Evolutionary conservation across 1,140 invertebrate species (phyloP).

Genomic region (Solenopsis invicta): DNA sequence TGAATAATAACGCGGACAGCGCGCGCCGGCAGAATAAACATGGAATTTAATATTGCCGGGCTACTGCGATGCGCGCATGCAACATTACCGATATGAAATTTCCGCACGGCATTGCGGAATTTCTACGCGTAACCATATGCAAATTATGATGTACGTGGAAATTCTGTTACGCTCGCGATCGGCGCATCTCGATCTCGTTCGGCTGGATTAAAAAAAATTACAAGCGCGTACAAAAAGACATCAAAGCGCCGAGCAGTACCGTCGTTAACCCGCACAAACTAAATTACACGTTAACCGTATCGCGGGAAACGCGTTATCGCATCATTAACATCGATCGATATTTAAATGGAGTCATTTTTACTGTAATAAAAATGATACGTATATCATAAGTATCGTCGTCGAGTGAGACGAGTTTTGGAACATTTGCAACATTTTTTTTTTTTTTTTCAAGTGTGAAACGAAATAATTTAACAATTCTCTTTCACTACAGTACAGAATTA

Average conservation of each 20-base stretch:
- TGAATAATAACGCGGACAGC: conserved; percentile 16
- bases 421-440: neutral
- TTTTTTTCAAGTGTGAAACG: neutral
- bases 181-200: conserved; percentile 29
- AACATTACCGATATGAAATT: conserved; percentile 58
- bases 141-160: conserved; percentile 29
- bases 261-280: conserved; percentile 34
- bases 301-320: neutral
- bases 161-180: conserved; percentile 34
- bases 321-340: conserved; percentile 25
- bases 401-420: neutral
- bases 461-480: neutral
- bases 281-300: conserved; percentile 21
- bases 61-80: conserved; percentile 4
- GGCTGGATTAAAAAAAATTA: neutral
- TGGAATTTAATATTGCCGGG: conserved; percentile 53
- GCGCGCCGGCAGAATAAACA: conserved; percentile 33
- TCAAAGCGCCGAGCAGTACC: conserved; percentile 20
- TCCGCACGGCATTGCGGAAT: conserved; percentile 22
- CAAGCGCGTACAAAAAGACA: neutral
- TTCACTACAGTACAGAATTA: neutral
- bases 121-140: conserved; percentile 27
- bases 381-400: neutral
- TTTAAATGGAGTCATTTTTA: conserved; percentile 23
- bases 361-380: conserved; percentile 12